Evolutionary conservation across 1,140 invertebrate species (phyloP).

Genomic region (Vanessa tameamea): DNA sequence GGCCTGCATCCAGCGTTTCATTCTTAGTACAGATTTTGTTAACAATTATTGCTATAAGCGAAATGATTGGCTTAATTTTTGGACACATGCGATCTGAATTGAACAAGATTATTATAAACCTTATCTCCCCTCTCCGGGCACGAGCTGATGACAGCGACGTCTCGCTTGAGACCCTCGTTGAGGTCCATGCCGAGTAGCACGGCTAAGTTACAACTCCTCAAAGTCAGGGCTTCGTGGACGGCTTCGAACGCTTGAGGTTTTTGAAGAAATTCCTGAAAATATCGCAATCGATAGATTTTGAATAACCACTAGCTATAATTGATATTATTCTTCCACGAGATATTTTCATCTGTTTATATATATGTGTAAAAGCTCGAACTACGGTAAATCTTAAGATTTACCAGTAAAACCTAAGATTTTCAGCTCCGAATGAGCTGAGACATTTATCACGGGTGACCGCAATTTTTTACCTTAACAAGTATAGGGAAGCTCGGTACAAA

Average conservation of each 20-base stretch:
- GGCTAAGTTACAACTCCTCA: conserved; percentile 41
- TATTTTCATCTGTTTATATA: no score
- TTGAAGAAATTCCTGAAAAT: conserved; percentile 54
- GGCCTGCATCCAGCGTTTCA: no score
- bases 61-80: no score
- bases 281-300: background rate
- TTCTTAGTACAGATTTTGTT: no score
- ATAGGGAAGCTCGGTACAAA: conserved; percentile 78
- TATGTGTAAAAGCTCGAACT: no score
- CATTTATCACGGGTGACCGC: no score
- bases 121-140: conserved; percentile 15
- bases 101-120: background rate
- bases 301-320: no score
- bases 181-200: conserved; percentile 60
- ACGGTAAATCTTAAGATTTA: no score
- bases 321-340: no score
- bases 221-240: conserved; percentile 41
- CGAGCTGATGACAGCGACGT: conserved; percentile 44
- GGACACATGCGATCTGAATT: background rate
- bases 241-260: conserved; percentile 45
- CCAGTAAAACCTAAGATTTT: no score
- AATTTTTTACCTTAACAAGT: conserved; percentile 63
- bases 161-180: conserved; percentile 40
- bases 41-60: no score
- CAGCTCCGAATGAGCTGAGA: no score